These are phyloP conservation scores for Cherax quadricarinatus DNA, from an alignment of 1,140 invertebrate genomes.

Conservation along the genomic window DNA sequence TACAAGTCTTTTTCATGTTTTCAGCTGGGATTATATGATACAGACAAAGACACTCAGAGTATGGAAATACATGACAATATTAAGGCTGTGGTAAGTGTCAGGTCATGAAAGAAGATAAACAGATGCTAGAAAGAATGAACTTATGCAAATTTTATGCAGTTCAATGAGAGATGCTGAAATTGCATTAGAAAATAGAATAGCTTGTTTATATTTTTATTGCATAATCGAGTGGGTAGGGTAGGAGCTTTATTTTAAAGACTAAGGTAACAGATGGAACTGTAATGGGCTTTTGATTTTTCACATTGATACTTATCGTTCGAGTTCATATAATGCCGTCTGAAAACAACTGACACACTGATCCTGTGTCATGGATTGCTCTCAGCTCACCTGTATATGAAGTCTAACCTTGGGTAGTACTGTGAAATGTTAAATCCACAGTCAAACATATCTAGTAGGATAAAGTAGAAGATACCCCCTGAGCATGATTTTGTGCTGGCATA, in stretches of 20 bases:
- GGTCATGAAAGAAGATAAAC: conserved; percentile 13
- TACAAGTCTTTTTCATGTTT: conserved; percentile 56
- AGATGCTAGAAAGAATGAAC: conserved; percentile 20
- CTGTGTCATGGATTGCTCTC: not conserved
- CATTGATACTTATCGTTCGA: not conserved
- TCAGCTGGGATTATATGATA: conserved; percentile 63
- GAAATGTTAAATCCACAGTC: not conserved
- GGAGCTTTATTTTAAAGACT: not conserved
- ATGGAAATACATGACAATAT: conserved; percentile 63
- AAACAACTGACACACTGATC: not conserved
- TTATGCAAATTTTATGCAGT: not conserved
- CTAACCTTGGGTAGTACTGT: not conserved
- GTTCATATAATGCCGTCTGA: not conserved
- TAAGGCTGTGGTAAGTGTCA: conserved; percentile 54
- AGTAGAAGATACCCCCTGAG: not conserved
- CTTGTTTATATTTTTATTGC: not conserved
- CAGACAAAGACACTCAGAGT: conserved; percentile 61
- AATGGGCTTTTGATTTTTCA: not conserved
- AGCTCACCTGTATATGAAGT: not conserved
- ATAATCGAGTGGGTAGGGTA: not conserved
- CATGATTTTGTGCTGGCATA: not conserved
- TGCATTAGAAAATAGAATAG: not conserved
- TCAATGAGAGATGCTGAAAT: not conserved
- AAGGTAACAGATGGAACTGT: not conserved
- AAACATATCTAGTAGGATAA: not conserved